Conservation (phyloP, 2,888 invertebrate species). For the Agelastica alni region DNA sequence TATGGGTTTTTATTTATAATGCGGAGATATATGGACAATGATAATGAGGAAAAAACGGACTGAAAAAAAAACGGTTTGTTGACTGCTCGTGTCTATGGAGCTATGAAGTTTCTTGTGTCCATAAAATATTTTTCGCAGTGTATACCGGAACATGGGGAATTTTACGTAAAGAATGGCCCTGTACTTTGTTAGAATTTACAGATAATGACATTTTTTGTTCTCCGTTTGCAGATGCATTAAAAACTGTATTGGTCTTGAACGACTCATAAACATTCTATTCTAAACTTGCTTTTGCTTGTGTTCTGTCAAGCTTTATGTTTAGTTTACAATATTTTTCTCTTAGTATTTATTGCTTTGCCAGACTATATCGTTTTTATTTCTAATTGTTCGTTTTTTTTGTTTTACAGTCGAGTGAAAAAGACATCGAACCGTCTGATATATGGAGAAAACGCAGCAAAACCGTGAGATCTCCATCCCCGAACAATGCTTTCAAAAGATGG, state of each 20-base stretch:
- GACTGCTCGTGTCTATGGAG: too few relatives aligned
- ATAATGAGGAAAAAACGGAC: constrained; percentile 5
- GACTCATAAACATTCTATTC: too few relatives aligned
- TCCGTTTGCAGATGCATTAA: too few relatives aligned
- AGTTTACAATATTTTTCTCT: too few relatives aligned
- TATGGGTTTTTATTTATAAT: constrained; percentile 10
- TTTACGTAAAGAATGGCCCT: constrained; percentile 14
- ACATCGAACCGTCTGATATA: constrained; percentile 51
- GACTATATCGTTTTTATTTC: too few relatives aligned
- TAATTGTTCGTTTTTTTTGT: constrained; percentile 25
- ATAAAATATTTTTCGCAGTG: not conserved
- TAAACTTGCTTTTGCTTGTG: too few relatives aligned
- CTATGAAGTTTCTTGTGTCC: too few relatives aligned
- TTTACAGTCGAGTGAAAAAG: constrained; percentile 55
- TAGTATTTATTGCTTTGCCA: too few relatives aligned
- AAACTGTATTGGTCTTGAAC: too few relatives aligned
- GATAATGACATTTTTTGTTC: too few relatives aligned
- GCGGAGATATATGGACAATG: constrained; percentile 6
- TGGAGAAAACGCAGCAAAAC: constrained; percentile 51
- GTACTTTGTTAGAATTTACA: too few relatives aligned
- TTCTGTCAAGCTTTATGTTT: too few relatives aligned
- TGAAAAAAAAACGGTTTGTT: not conserved
- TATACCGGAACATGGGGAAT: not conserved
- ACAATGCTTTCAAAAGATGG: constrained; percentile 54
- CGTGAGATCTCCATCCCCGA: constrained; percentile 47